Evolutionary conservation across 2,888 invertebrate genomes (phyloP).

Genomic region (Ernsta delagoae): DNA sequence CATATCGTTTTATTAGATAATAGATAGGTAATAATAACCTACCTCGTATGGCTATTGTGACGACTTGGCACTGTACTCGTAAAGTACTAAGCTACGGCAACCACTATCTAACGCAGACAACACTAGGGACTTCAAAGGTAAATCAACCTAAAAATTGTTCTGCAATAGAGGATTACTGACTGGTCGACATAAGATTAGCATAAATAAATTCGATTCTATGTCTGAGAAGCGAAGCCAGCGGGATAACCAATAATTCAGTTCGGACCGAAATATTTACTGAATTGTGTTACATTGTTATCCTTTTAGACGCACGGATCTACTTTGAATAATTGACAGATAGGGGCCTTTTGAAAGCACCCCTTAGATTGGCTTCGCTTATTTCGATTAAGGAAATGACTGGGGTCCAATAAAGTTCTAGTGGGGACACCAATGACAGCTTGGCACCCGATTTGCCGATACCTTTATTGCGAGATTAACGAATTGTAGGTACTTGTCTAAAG

Average conservation of each 20-base stretch:
- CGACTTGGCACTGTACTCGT: too few relatives aligned
- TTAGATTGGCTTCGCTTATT: slow-evolving; percentile 13
- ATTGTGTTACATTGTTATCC: slow-evolving; percentile 43
- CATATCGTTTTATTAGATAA: too few relatives aligned
- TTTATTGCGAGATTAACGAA: slow-evolving; percentile 71
- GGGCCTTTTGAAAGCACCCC: background rate
- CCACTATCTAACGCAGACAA: too few relatives aligned
- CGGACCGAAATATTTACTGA: slow-evolving; percentile 15
- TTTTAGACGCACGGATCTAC: slow-evolving; percentile 39
- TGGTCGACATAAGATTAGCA: slow-evolving; percentile 11
- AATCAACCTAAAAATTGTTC: too few relatives aligned
- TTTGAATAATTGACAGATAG: slow-evolving; percentile 37
- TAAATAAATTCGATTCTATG: slow-evolving; percentile 21
- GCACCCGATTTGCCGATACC: slow-evolving; percentile 56
- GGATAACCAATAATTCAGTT: background rate
- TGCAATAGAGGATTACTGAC: background rate
- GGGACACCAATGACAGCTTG: slow-evolving; percentile 5
- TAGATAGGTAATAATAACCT: too few relatives aligned
- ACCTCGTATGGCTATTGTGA: too few relatives aligned
- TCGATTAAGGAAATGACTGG: slow-evolving; percentile 22
- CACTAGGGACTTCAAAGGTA: too few relatives aligned
- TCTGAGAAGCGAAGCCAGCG: slow-evolving; percentile 11
- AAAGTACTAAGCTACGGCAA: too few relatives aligned
- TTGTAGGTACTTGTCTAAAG: slow-evolving; percentile 71
- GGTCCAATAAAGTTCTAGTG: slow-evolving; percentile 22